Evolutionary conservation across 2,888 invertebrate genomes (phyloP), one percentile per base, ranked within the genome.

Genomic region (Tinea trinotella): DNA sequence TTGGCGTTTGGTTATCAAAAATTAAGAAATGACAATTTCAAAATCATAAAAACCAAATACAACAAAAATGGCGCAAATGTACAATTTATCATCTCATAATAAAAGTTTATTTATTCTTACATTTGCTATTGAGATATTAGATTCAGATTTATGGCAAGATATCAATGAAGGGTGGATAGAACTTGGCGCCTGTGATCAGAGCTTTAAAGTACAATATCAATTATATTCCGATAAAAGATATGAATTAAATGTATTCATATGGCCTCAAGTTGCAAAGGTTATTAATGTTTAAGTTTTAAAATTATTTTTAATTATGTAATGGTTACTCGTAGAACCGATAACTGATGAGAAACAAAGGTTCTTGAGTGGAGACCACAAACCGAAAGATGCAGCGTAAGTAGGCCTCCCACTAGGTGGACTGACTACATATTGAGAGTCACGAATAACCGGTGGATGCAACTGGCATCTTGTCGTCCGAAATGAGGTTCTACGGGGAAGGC

Each of bases 221-320:
- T 58, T 84, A 48, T 77, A 75, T 58, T 70, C 73, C 10, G 80
- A 76, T 1, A 69, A 73, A 46, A 61, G 12, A 13, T 81, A 62
- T 56, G 80, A 80, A 6, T 35, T 81, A 15, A 80, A 83, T 57
- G 61, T 84, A 34, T 58, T 72, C 22, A 71, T 84, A 52, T 84
- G 81, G 79, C 79, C 81, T 5, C 74, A 81, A 58, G 67, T 64
- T 52, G 77, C 72, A 20, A 83, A 84, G 78, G 83, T 82, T 60
- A 48, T 3, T 12, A 40, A 6, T 40, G 7, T 12, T 15, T 40
- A 40, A n/a, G 6, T 46, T 20, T 15, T 36, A 4, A 17, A 2
- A 15, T 40, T n/a, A n/a, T n/a, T n/a, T n/a, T n/a, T n/a, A n/a
- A n/a, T n/a, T n/a, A n/a, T n/a, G n/a, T n/a, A n/a, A n/a, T n/a